These are phyloP conservation scores for Thalpophila matura DNA, from an alignment of 2,888 invertebrate species.

Conservation along the genomic window DNA sequence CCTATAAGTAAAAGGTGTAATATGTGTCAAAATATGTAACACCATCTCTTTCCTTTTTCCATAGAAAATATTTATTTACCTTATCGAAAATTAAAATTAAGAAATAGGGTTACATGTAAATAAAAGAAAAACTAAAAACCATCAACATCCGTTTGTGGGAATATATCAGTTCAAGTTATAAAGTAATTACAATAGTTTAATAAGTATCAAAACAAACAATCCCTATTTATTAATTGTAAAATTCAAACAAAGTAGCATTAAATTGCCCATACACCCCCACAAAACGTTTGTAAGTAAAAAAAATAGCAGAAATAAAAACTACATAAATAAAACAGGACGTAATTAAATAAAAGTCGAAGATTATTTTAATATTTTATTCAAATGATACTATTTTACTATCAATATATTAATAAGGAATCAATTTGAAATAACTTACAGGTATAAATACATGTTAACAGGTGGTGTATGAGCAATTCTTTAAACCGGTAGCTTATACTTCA, in stretches of 20 bases:
- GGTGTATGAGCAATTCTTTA: slow-evolving; percentile 89
- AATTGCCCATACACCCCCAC: slow-evolving; percentile 91
- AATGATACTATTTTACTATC: slow-evolving; percentile 82
- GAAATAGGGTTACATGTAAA: slow-evolving; percentile 64
- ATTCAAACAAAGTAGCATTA: slow-evolving; percentile 53
- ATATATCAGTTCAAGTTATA: slow-evolving; percentile 82
- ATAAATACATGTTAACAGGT: slow-evolving; percentile 83
- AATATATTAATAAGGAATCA: slow-evolving; percentile 71
- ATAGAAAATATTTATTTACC: slow-evolving; percentile 20
- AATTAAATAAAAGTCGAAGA: slow-evolving; percentile 87
- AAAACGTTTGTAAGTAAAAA: slow-evolving; percentile 84
- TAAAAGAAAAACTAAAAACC: slow-evolving; percentile 70
- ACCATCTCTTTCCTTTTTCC: slow-evolving; percentile 26
- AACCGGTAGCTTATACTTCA: slow-evolving; percentile 62
- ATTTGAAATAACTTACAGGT: slow-evolving; percentile 73
- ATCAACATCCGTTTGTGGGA: slow-evolving; percentile 85
- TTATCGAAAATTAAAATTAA: slow-evolving; percentile 49
- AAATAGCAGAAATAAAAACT: slow-evolving; percentile 79
- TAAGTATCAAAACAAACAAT: slow-evolving; percentile 43
- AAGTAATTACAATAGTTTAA: slow-evolving; percentile 59
- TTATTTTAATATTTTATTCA: slow-evolving; percentile 85
- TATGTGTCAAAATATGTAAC: slow-evolving; percentile 59
- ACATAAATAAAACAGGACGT: slow-evolving; percentile 83
- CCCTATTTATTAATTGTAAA: slow-evolving; percentile 63
- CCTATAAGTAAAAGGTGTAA: slow-evolving; percentile 80